phyloP scores from a whole-genome alignment of 2,888 invertebrate species.

The Cryptocephalus primarius region DNA sequence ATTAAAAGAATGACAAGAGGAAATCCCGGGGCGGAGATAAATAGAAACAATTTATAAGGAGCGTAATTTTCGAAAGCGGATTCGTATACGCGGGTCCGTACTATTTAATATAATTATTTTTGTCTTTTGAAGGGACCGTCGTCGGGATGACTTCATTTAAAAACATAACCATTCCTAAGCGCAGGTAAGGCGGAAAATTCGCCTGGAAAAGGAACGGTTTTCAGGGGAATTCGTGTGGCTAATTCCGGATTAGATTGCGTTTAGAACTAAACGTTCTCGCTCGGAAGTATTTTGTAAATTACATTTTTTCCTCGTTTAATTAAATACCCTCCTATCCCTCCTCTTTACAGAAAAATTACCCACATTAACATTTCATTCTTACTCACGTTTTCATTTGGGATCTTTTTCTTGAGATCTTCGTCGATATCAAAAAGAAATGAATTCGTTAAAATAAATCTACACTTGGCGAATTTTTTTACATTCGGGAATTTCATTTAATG shows the following conservation, averaged over 20 bases:
- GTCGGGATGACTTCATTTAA: slow-evolving; percentile 19
- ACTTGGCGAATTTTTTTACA: no score
- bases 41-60: slow-evolving; percentile 14
- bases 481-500: no score
- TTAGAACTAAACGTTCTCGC: no score
- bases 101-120: slow-evolving; percentile 24
- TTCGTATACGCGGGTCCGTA: slow-evolving; percentile 20
- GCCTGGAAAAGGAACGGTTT: slow-evolving; percentile 2
- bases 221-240: slow-evolving; percentile 6
- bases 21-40: slow-evolving; percentile 12
- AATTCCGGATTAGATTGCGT: slow-evolving; percentile 1
- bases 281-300: no score
- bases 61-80: slow-evolving; percentile 16
- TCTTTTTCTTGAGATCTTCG: no score
- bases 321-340: no score
- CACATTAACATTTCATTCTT: no score
- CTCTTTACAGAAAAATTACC: no score
- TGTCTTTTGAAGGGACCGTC: slow-evolving; percentile 3
- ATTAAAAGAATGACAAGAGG: slow-evolving; percentile 13
- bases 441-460: no score
- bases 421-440: no score
- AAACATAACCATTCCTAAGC: slow-evolving; percentile 25
- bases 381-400: no score
- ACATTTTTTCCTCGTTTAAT: no score
- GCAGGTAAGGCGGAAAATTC: slow-evolving; percentile 16